These are phyloP conservation scores for Pelodytes ibericus DNA, from an alignment of 2,797 vertebrate genomes.

Conservation along the genomic window DNA sequence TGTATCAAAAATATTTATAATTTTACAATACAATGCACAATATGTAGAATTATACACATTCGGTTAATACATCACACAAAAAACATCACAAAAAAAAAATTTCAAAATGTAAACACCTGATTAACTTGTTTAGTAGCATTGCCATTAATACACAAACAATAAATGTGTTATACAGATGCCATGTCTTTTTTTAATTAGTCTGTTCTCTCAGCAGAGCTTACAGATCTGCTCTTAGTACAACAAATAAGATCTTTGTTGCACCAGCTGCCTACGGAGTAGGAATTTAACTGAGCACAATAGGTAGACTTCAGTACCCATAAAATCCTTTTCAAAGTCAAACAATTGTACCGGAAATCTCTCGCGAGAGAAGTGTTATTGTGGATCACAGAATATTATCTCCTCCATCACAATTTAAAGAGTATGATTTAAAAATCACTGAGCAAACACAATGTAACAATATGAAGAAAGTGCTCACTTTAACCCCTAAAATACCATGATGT, in stretches of 20 bases:
- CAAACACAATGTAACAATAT: slow-evolving; percentile 1
- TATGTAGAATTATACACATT: too few species aligned
- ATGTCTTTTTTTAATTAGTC: not conserved
- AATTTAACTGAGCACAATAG: not conserved
- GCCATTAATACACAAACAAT: not conserved
- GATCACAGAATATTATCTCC: not conserved
- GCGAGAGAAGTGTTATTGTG: not conserved
- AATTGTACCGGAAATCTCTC: not conserved
- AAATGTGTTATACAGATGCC: not conserved
- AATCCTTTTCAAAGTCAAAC: not conserved
- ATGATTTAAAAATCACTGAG: not conserved
- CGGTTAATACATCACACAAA: slow-evolving; percentile 1
- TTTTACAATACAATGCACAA: too few species aligned
- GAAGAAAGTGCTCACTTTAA: too few species aligned
- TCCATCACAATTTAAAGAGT: not conserved
- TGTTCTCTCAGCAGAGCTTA: not conserved
- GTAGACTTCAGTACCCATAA: slow-evolving; percentile 2
- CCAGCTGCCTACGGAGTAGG: not conserved
- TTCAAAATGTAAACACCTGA: not conserved
- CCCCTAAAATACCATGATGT: too few species aligned
- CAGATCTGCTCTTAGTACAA: not conserved
- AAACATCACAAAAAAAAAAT: slow-evolving; percentile 38
- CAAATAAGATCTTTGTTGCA: not conserved
- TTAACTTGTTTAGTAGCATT: too few species aligned
- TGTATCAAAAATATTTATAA: too few species aligned